Evolutionary conservation across 2,888 invertebrate genomes (phyloP).

Genomic region (Ormyrus pomaceus): DNA sequence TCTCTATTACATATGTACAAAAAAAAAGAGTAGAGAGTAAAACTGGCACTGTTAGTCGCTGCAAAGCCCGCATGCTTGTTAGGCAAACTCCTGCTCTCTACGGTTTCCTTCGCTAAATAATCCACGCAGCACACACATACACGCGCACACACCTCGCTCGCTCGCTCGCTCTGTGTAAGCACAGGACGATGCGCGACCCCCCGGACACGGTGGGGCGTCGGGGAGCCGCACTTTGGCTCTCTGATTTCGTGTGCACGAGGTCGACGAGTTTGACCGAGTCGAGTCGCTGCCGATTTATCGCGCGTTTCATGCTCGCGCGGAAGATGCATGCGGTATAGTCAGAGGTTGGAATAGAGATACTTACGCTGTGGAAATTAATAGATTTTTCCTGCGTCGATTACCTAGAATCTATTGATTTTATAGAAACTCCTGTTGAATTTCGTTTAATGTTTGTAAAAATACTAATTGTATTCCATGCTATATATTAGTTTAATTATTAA

Average conservation of each 20-base stretch:
- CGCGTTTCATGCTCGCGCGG: no score
- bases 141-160: constrained; percentile 49
- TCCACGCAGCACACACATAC: constrained; percentile 60
- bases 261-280: constrained; percentile 27
- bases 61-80: constrained; percentile 76
- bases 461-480: no score
- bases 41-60: constrained; percentile 73
- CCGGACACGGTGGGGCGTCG: not conserved
- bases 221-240: not conserved
- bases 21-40: constrained; percentile 48
- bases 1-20: no score
- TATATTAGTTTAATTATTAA: no score
- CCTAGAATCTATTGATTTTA: no score
- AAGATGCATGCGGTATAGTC: no score
- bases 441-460: no score
- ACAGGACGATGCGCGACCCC: constrained; percentile 3
- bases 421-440: no score
- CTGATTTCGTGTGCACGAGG: not conserved
- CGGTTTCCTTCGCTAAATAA: constrained; percentile 57
- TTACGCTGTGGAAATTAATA: no score
- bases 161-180: not conserved
- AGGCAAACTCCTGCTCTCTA: constrained; percentile 71
- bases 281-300: constrained; percentile 6
- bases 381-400: no score
- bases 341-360: no score